Evolutionary conservation across 2,113 vertebrate species (phyloP).

Genomic region (Microtus montanus): DNA sequence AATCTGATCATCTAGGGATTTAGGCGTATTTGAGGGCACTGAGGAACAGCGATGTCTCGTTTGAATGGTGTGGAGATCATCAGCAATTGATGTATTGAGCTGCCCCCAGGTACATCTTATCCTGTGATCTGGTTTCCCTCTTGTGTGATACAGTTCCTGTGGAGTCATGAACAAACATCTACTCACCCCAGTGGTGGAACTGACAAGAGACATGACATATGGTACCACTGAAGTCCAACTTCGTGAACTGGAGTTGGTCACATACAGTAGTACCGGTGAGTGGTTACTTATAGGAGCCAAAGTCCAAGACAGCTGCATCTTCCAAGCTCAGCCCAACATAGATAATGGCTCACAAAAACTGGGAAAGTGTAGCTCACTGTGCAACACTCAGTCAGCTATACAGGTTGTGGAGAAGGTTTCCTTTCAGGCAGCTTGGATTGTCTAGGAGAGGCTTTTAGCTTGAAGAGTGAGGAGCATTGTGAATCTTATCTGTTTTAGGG

Average conservation of each 20-base stretch:
- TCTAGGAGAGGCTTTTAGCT: background rate
- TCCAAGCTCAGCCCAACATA: background rate
- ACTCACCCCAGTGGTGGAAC: background rate
- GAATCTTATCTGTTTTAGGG: background rate
- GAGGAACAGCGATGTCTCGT: background rate
- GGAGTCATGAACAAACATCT: background rate
- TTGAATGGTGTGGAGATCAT: rapidly evolving
- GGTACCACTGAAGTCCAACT: background rate
- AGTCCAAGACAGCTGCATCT: background rate
- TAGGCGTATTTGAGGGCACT: no score
- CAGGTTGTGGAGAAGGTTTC: background rate
- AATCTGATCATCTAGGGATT: background rate
- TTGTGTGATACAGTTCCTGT: background rate
- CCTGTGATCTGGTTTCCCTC: rapidly evolving
- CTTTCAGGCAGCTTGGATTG: background rate
- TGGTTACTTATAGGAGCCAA: background rate
- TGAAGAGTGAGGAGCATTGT: background rate
- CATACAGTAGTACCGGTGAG: no score
- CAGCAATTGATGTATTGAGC: rapidly evolving
- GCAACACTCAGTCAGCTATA: background rate
- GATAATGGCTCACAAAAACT: background rate
- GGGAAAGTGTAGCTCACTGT: background rate
- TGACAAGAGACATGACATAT: background rate
- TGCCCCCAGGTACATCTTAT: rapidly evolving
- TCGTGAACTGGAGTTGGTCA: background rate